These are phyloP conservation scores for Larimichthys polyactis DNA, from an alignment of 2,113 vertebrate genomes.

Conservation along the genomic window DNA sequence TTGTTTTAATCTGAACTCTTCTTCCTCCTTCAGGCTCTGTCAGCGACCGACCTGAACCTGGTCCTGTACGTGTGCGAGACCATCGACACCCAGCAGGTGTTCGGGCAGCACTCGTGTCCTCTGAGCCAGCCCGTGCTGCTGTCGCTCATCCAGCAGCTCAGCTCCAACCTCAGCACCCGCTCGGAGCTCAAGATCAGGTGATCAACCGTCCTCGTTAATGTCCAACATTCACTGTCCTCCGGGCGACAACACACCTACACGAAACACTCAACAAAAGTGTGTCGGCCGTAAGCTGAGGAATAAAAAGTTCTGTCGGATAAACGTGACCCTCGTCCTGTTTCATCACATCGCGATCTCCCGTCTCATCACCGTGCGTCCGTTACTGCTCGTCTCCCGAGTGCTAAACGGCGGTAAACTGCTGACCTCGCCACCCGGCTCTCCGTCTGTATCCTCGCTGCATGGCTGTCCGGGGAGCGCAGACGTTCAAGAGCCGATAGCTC, in stretches of 20 bases:
- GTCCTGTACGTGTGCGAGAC: slow-evolving; percentile 98
- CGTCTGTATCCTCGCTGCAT: slow-evolving; percentile 47
- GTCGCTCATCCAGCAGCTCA: slow-evolving; percentile 98
- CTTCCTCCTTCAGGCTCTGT: slow-evolving; percentile 88
- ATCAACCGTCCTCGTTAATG: not conserved
- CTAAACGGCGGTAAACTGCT: slow-evolving; percentile 57
- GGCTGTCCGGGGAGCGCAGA: slow-evolving; percentile 22
- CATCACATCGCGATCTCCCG: not conserved
- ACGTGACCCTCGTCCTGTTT: too few species aligned
- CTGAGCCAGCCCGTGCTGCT: slow-evolving; percentile 97
- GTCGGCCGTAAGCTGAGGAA: too few species aligned
- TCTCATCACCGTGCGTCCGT: slow-evolving; percentile 39
- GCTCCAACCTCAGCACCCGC: slow-evolving; percentile 93
- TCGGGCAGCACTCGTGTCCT: slow-evolving; percentile 92
- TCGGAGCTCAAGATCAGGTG: slow-evolving; percentile 97
- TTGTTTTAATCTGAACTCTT: too few species aligned
- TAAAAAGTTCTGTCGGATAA: too few species aligned
- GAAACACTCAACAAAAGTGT: too few species aligned
- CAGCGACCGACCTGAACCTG: slow-evolving; percentile 95
- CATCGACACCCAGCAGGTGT: slow-evolving; percentile 95
- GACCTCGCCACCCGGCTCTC: slow-evolving; percentile 52
- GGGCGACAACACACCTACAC: too few species aligned
- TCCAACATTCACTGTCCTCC: too few species aligned
- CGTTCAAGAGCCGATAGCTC: slow-evolving; percentile 7
- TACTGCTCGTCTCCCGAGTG: slow-evolving; percentile 45